Base-by-base conservation (phyloP, 2,888 invertebrate genomes). In the Ornithoptera priamus region DNA sequence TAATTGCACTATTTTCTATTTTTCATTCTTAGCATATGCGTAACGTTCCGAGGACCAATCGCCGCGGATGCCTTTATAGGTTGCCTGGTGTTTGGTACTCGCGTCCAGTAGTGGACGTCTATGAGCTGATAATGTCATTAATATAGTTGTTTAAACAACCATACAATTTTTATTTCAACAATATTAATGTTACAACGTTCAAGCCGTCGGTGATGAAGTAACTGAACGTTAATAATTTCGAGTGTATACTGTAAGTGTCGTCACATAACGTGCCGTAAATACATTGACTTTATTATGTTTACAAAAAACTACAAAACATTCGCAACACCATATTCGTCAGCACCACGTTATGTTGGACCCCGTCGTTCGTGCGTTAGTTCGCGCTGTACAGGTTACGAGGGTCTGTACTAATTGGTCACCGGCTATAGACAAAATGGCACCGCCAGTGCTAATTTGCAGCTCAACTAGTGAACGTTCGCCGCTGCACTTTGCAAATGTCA, bases 211-310 rank as follows among this genome's bases (percentile, higher is more conserved):
- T 22, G 22, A n/a, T 22, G 20, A 2, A 12, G 22, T 22, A 2
- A 50, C 20, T 60, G 53, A 57, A 63, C 22, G 50, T 60, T 68
- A 71, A 72, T 74, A 72, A 72, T 39, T 39, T 60, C 10, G 22
- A 53, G 17, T n/a, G 3, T 42, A 67, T 20, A 59, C 67, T 63
- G 56, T 60, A 22, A n/a, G 46, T 50, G 56, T 62, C 50, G 53
- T 58, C 65, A 65, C 67, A 62, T 63, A 69, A 67, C 71, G 56
- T 62, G 69, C 70, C 67, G 78, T 81, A 81, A 82, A 80, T 70
- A 72, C 70, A 69, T 63, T 68, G 69, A 75, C 70, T 81, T 81
- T 79, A 80, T 79, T 78, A 74, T 77, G 76, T 78, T 80, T 78
- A 80, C 79, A 79, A 77, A 22, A 78, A 81, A 78, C 73, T 62